These are phyloP conservation scores for Ecliptopera silaceata DNA, from an alignment of 2,888 invertebrate genomes.

Conservation along the genomic window DNA sequence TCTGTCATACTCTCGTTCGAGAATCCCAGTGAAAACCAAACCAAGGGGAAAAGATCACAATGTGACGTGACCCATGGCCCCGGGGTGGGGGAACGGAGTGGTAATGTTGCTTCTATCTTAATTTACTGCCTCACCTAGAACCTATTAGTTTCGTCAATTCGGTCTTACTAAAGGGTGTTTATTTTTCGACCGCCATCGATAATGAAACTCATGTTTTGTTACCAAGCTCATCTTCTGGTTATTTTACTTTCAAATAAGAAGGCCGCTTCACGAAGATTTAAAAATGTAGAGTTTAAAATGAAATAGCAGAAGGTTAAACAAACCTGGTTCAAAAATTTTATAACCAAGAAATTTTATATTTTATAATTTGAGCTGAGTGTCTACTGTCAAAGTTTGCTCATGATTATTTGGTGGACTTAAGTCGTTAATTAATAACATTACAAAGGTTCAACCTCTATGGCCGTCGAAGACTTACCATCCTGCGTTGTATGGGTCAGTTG, in stretches of 20 bases:
- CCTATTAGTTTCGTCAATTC: constrained; percentile 58
- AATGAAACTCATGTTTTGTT: no score
- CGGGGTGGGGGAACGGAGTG: constrained; percentile 67
- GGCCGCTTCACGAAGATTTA: no score
- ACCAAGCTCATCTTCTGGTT: no score
- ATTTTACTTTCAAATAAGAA: no score
- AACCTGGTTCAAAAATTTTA: no score
- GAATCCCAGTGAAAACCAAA: constrained; percentile 91
- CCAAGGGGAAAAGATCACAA: constrained; percentile 89
- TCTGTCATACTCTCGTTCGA: constrained; percentile 78
- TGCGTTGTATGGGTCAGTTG: constrained; percentile 34
- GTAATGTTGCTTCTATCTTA: constrained; percentile 56
- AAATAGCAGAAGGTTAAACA: no score
- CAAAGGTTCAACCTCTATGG: neutral
- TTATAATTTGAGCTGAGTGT: no score
- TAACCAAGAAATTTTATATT: no score
- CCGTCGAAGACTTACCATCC: neutral
- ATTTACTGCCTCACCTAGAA: constrained; percentile 42
- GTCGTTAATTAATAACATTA: no score
- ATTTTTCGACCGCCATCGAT: neutral
- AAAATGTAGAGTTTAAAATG: no score
- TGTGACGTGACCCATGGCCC: constrained; percentile 87
- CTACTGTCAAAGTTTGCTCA: no score
- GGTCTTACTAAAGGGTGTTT: constrained; percentile 22
- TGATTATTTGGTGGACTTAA: no score